A percentile compares a stretch with the other conserved stretches of the same genome.
phyloP scores from a whole-genome alignment of 1,140 invertebrate genomes.

The Drosophila kanapiae region DNA sequence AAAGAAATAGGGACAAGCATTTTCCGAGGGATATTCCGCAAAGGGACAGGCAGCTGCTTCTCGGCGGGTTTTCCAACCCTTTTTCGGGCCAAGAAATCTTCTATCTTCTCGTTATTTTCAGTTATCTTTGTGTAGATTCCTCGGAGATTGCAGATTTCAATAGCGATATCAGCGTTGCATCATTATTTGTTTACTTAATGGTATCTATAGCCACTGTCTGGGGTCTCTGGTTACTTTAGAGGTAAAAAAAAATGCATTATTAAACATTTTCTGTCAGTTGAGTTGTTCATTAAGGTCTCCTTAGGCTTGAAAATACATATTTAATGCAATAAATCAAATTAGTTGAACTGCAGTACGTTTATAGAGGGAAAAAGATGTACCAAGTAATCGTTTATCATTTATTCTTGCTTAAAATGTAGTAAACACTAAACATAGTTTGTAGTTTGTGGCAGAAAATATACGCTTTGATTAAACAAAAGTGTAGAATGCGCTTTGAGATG shows the following conservation, averaged over 20 bases:
- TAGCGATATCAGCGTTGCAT: neutral
- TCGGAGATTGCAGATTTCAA: neutral
- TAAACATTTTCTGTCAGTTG: neutral
- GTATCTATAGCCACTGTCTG: neutral
- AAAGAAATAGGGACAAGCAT: neutral
- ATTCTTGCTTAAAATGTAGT: neutral
- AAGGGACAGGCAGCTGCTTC: constrained; percentile 14
- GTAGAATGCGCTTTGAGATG: neutral
- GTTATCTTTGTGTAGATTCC: neutral
- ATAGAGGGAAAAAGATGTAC: neutral
- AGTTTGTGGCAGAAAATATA: neutral
- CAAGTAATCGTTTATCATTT: neutral
- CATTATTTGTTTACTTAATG: neutral
- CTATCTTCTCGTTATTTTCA: neutral
- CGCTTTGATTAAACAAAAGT: neutral
- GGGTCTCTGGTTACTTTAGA: neutral
- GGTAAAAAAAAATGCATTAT: neutral
- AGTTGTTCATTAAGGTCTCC: neutral
- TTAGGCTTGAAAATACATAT: neutral
- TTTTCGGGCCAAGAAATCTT: neutral
- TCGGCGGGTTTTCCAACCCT: constrained; percentile 12
- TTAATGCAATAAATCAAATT: neutral
- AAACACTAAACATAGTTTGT: neutral
- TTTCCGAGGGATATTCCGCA: neutral
- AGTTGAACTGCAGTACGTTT: too few species aligned